phyloP scores from a whole-genome alignment of 2,888 invertebrate genomes.

The Drosophila lutescens region DNA sequence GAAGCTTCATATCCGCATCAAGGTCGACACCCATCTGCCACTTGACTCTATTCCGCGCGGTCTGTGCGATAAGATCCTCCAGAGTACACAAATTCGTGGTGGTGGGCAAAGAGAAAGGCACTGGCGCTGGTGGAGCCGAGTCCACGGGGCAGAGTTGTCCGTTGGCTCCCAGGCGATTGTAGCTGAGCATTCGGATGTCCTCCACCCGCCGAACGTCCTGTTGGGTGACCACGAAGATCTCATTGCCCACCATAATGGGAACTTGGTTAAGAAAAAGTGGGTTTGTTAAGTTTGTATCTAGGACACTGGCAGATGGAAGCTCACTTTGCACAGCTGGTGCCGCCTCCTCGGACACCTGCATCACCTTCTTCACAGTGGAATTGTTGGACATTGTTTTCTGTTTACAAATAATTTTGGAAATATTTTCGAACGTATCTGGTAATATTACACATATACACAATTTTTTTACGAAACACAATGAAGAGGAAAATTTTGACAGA shows the following conservation, averaged over 20 bases:
- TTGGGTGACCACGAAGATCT: slow-evolving; percentile 73
- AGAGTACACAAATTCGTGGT: neutral
- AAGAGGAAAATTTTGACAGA: neutral
- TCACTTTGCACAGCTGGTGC: slow-evolving; percentile 73
- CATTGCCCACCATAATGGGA: slow-evolving; percentile 75
- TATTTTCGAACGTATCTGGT: neutral
- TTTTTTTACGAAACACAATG: neutral
- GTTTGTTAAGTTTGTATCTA: too few species aligned
- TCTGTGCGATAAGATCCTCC: slow-evolving; percentile 1
- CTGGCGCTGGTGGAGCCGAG: neutral
- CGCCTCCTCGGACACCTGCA: slow-evolving; percentile 76
- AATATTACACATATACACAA: neutral
- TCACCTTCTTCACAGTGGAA: slow-evolving; percentile 33
- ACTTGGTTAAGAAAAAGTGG: slow-evolving; percentile 50
- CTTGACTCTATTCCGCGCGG: neutral
- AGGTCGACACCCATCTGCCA: neutral
- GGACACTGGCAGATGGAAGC: neutral
- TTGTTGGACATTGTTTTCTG: slow-evolving; percentile 26
- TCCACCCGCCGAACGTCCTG: slow-evolving; percentile 81
- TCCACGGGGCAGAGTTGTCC: slow-evolving; percentile 27
- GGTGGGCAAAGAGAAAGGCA: neutral
- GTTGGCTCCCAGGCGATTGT: slow-evolving; percentile 60
- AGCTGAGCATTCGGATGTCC: slow-evolving; percentile 69
- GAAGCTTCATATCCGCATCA: neutral
- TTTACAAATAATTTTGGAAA: slow-evolving; percentile 19